Evolutionary conservation across 2,888 invertebrate species (phyloP), one percentile per base, ranked within the genome.

Genomic region (Acrocera orbiculus): DNA sequence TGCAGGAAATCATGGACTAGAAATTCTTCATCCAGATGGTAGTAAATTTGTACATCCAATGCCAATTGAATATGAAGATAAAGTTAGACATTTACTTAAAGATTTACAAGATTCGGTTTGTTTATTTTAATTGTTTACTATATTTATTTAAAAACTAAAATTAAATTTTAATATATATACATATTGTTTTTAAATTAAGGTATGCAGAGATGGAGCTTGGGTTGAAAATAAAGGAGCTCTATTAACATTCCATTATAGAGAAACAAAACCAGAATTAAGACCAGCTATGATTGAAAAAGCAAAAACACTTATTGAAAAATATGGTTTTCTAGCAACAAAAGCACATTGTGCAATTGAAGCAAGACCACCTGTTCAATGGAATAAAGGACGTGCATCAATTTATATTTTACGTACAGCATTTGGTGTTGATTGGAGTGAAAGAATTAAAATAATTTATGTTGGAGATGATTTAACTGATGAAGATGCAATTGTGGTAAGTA

Each of bases 271-370:
- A 32, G 66, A 73, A 31, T 61, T 74, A 42, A 69, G 83, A 27
- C 65, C 70, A 0, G 67, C 66, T 5, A 66, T 86, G 53, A 72
- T 78, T 2, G 70, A 70, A n/a, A 68, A 73, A 47, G 86, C 85
- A 1, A 68, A 69, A 44, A 63, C 63, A 25, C 63, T 86, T 32
- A 86, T 87, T 48, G 69, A 72, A 38, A 72, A 70, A 8, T 71
- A 76, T 3, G 83, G 86, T 1, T 87, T 87, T 58, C 70, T 70
- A 41, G 76, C 82, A 2, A 78, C 76, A 27, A 67, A 73, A 31
- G 81, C 85, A 16, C 82, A 85, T 51, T 83, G 83, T 49, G 87
- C 87, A 1, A 65, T 87, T n/a, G 87, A 89, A 55, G 87, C 87
- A 0, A 76, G 82, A 44, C 87, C 87, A 5, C 87, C 86, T 1